Conservation (phyloP, 2,888 invertebrate genomes). For the Spatulosminthurus flaviceps region DNA sequence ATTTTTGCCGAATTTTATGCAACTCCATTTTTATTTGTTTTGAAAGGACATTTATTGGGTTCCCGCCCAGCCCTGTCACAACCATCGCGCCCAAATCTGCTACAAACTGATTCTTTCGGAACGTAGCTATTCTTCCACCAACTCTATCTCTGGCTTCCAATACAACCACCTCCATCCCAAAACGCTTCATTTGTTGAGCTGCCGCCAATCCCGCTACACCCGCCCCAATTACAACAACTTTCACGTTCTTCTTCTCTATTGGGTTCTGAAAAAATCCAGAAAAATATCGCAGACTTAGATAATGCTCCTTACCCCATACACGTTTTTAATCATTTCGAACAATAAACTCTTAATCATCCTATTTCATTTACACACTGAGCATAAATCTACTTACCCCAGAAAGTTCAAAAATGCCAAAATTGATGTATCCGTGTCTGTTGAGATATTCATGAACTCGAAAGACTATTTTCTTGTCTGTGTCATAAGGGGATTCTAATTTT, state of each 20-base stretch:
- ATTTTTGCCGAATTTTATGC: constrained; percentile 92
- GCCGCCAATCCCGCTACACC: constrained; percentile 96
- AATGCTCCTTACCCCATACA: too few relatives aligned
- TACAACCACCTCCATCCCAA: constrained; percentile 94
- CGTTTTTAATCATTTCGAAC: too few relatives aligned
- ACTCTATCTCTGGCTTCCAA: constrained; percentile 80
- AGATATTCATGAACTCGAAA: constrained; percentile 88
- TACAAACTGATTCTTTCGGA: constrained; percentile 85
- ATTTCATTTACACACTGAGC: too few relatives aligned
- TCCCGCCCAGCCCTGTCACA: constrained; percentile 93
- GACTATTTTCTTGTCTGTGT: constrained; percentile 86
- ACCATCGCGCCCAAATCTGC: constrained; percentile 93
- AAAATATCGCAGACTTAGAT: too few relatives aligned
- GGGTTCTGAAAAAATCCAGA: not conserved
- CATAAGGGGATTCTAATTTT: constrained; percentile 87
- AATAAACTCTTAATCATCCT: too few relatives aligned
- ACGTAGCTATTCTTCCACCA: constrained; percentile 96
- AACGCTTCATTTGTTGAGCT: constrained; percentile 92
- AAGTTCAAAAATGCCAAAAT: constrained; percentile 95
- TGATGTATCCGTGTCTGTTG: constrained; percentile 95
- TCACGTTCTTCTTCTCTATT: constrained; percentile 67
- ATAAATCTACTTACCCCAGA: constrained; percentile 80
- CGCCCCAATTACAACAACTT: constrained; percentile 75
- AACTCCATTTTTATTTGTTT: constrained; percentile 97
- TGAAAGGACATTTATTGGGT: constrained; percentile 93